Conservation (phyloP, 2,113 vertebrate species). For the Vireo altiloquus region DNA sequence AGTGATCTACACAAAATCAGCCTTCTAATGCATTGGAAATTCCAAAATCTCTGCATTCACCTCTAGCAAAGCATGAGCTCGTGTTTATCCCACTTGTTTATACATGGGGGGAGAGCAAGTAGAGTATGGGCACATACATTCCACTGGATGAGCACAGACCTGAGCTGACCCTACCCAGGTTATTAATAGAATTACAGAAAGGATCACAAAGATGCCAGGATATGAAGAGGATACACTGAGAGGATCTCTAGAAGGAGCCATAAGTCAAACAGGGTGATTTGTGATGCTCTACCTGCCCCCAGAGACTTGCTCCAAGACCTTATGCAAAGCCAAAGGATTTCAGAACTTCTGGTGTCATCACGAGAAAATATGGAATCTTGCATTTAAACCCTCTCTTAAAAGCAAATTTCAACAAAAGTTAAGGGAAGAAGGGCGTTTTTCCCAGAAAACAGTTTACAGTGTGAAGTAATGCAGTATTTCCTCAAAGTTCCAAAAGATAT, state of each 20-base stretch:
- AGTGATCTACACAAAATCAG: not conserved
- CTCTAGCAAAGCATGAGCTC: not conserved
- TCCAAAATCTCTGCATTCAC: not conserved
- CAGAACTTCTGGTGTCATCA: not conserved
- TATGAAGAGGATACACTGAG: not conserved
- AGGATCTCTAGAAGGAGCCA: not conserved
- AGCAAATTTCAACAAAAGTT: not conserved
- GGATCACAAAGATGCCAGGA: not conserved
- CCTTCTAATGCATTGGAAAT: not conserved
- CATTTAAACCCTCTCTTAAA: not conserved
- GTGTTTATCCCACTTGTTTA: not conserved
- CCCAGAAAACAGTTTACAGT: not conserved
- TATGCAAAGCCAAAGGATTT: not conserved
- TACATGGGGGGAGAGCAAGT: not conserved
- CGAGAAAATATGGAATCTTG: not conserved
- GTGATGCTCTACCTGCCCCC: not conserved
- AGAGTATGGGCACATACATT: not conserved
- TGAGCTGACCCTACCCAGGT: not conserved
- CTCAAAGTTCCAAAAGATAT: not conserved
- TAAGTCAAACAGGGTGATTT: not conserved
- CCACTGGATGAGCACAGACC: not conserved
- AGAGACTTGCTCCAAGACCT: not conserved
- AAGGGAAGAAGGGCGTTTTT: not conserved
- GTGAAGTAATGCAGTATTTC: not conserved
- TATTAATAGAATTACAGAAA: not conserved